Percentiles rank a stretch among this genome's conserved stretches.
phyloP scores from a whole-genome alignment of 2,113 vertebrate species.

The Nesoenas mayeri region DNA sequence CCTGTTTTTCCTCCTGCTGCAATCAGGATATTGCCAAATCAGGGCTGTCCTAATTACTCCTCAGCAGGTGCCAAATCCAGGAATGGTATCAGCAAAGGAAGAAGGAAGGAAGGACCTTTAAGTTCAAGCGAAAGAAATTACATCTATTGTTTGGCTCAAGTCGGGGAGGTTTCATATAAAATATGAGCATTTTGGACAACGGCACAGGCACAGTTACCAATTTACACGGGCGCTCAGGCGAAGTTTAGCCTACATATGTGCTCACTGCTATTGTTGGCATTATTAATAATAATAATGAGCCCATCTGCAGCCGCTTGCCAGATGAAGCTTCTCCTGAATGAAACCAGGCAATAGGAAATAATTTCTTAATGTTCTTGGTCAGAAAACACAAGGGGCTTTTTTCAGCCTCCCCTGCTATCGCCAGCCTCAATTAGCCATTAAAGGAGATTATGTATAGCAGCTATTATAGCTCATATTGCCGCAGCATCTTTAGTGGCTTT shows the following conservation, averaged over 20 bases:
- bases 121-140: conserved; percentile 61
- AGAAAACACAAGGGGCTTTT: not conserved
- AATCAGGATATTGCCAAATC: conserved; percentile 77
- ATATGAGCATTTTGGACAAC: not conserved
- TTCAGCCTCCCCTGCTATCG: not conserved
- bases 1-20: conserved; percentile 72
- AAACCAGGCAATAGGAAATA: not conserved
- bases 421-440: not conserved
- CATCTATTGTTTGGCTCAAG: conserved; percentile 14
- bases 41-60: conserved; percentile 76
- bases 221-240: not conserved
- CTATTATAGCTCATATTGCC: not conserved
- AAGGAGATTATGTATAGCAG: not conserved
- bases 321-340: not conserved
- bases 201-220: fast-evolving
- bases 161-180: not conserved
- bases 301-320: not conserved
- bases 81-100: conserved; percentile 58
- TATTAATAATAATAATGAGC: not conserved
- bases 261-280: not conserved
- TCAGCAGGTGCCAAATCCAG: conserved; percentile 73
- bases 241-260: not conserved
- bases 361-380: conserved; percentile 10
- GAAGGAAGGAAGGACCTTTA: conserved; percentile 40
- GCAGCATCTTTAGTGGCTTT: not conserved